These are phyloP conservation scores for Heliconius himera DNA, from an alignment of 1,140 invertebrate genomes.

Conservation along the genomic window DNA sequence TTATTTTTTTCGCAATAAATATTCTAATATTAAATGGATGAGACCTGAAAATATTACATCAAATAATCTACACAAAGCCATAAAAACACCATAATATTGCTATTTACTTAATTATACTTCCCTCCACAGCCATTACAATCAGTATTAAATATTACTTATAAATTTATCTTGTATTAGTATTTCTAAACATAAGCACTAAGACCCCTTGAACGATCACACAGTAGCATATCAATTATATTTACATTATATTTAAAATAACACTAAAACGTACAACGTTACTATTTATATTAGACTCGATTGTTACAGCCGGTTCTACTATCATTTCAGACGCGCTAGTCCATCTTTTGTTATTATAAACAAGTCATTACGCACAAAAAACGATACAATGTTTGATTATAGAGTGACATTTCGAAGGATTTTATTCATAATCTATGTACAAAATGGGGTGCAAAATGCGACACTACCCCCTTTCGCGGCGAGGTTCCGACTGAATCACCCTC, in stretches of 20 bases:
- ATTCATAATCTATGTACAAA: constrained; percentile 67
- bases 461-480: constrained; percentile 69
- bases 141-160: neutral
- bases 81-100: neutral
- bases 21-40: neutral
- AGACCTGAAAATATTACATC: neutral
- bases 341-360: constrained; percentile 39
- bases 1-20: neutral
- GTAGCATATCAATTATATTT: constrained; percentile 22
- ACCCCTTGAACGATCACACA: constrained; percentile 34
- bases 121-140: neutral
- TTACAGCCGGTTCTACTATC: constrained; percentile 44
- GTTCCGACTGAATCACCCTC: constrained; percentile 77
- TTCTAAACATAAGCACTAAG: constrained; percentile 45
- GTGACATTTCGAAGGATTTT: constrained; percentile 72
- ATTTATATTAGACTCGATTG: constrained; percentile 53
- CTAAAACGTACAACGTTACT: constrained; percentile 52
- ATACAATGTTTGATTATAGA: constrained; percentile 56
- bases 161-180: neutral
- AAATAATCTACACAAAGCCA: neutral
- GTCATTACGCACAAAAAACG: constrained; percentile 41
- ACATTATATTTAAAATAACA: constrained; percentile 37
- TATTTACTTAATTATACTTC: neutral
- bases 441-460: constrained; percentile 60
- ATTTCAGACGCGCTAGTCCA: constrained; percentile 30